phyloP scores from a whole-genome alignment of 35 echinoderm and acorn worm genomes.

The Heliocidaris tuberculata region DNA sequence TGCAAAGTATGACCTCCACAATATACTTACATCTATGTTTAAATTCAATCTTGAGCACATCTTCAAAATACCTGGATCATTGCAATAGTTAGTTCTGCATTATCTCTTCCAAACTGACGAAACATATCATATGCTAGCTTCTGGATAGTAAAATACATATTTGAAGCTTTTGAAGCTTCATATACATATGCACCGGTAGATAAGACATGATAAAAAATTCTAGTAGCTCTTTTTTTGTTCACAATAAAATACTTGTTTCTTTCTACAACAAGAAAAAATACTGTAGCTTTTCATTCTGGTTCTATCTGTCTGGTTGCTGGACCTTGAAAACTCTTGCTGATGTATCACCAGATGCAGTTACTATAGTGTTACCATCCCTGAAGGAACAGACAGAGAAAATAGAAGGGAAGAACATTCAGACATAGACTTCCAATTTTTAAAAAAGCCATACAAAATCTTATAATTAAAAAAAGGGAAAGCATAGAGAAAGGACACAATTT shows the following conservation, averaged over 20 bases:
- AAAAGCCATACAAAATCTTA: too few species aligned
- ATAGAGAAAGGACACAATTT: too few species aligned
- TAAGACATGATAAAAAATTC: slow-evolving; percentile 13
- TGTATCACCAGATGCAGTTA: slow-evolving; percentile 86
- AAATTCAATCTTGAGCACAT: neutral
- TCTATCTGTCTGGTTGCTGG: slow-evolving; percentile 87
- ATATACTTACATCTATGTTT: neutral
- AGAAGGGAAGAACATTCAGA: slow-evolving; percentile 32
- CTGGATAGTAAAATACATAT: neutral
- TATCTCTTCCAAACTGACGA: neutral
- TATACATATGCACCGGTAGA: neutral
- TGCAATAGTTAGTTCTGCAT: neutral
- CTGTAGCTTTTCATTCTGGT: neutral
- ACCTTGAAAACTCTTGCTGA: slow-evolving; percentile 77
- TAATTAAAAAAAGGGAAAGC: too few species aligned
- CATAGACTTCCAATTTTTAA: too few species aligned
- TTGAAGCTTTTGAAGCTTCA: neutral
- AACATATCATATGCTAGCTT: too few species aligned
- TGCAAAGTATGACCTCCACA: too few species aligned
- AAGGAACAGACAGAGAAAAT: neutral
- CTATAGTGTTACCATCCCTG: slow-evolving; percentile 94
- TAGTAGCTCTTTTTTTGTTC: neutral
- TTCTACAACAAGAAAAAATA: neutral
- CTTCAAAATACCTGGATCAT: neutral
- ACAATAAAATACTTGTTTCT: neutral